Conservation (phyloP, 2,797 vertebrate genomes). For the Cephalopachus bancanus region DNA sequence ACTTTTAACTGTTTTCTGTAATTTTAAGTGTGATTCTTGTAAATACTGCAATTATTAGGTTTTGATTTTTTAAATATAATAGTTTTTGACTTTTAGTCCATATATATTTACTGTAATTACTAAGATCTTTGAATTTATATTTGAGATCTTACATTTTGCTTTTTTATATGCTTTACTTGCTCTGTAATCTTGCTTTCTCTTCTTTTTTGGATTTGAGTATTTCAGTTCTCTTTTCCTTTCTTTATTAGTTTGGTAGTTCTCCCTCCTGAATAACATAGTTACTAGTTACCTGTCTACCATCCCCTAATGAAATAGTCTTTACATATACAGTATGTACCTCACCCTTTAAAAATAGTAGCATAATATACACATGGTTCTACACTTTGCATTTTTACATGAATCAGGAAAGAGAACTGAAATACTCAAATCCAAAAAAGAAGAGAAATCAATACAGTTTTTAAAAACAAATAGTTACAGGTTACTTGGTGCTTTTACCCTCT, state of each 20-base stretch:
- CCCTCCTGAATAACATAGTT: not conserved
- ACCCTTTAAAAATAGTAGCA: not conserved
- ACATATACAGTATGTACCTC: not conserved
- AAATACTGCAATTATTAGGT: not conserved
- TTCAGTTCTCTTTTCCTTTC: conserved; percentile 49
- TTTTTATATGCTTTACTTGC: conserved; percentile 6
- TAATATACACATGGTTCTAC: not conserved
- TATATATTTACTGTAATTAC: conserved; percentile 16
- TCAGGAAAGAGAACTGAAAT: conserved; percentile 45
- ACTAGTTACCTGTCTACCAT: not conserved
- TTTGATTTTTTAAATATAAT: not conserved
- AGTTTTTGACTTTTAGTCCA: conserved; percentile 34
- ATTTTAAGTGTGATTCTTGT: conserved; percentile 60
- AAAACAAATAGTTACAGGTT: not conserved
- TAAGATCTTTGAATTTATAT: conserved; percentile 5
- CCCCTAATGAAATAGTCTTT: not conserved
- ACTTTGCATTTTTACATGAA: not conserved
- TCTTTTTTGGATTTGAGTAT: conserved; percentile 3
- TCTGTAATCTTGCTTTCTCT: not conserved
- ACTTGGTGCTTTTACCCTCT: not conserved
- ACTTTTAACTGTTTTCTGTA: conserved; percentile 44
- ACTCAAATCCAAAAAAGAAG: not conserved
- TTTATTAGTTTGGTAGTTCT: conserved; percentile 18
- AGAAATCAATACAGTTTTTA: not conserved
- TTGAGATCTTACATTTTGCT: conserved; percentile 13